Evolutionary conservation across 2,888 invertebrate species (phyloP).

Genomic region (Elaeidobius kamerunicus): DNA sequence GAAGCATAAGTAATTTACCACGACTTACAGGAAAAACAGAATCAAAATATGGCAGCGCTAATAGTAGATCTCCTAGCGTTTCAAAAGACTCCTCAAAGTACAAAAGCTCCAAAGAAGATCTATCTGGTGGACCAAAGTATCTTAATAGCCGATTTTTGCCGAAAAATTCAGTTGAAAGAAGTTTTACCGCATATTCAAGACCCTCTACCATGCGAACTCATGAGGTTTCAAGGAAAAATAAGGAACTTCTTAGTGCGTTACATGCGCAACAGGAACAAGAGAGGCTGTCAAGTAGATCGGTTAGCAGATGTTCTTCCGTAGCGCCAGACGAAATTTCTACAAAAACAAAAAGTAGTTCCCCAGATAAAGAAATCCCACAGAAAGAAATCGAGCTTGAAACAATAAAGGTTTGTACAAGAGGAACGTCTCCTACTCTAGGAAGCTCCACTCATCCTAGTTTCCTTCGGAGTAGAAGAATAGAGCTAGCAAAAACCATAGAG

Average conservation of each 20-base stretch:
- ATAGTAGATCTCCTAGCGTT: constrained; percentile 28
- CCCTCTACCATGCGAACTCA: constrained; percentile 43
- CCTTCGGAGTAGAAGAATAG: constrained; percentile 64
- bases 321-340: constrained; percentile 38
- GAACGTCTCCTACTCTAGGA: constrained; percentile 71
- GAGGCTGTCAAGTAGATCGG: constrained; percentile 39
- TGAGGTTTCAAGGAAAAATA: constrained; percentile 47
- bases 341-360: constrained; percentile 13
- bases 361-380: constrained; percentile 14
- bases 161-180: constrained; percentile 49
- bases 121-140: constrained; percentile 46
- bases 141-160: constrained; percentile 49
- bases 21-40: constrained; percentile 36
- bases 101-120: constrained; percentile 43
- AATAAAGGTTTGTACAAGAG: constrained; percentile 66
- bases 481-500: constrained; percentile 70
- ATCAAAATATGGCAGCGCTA: constrained; percentile 36
- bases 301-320: constrained; percentile 45
- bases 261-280: constrained; percentile 45
- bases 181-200: constrained; percentile 47
- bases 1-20: constrained; percentile 40
- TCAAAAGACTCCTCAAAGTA: constrained; percentile 35
- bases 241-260: constrained; percentile 46
- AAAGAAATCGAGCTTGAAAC: constrained; percentile 48
- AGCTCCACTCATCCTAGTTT: constrained; percentile 56